Percentiles rank a stretch among this genome's conserved stretches.
Conservation (phyloP, 2,797 vertebrate genomes). For the Pogoniulus pusillus region DNA sequence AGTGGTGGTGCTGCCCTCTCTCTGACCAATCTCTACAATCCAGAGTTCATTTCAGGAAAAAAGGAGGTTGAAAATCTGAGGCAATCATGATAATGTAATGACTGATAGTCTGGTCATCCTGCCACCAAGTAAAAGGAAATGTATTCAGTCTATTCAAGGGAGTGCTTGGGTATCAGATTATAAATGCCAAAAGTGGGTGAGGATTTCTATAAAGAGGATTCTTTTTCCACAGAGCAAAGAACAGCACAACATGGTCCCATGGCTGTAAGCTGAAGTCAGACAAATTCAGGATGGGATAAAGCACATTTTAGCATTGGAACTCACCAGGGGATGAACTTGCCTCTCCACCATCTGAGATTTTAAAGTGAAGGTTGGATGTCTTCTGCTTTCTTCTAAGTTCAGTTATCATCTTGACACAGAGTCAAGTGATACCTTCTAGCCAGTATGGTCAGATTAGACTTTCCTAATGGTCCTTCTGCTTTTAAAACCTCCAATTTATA, state of each 20-base stretch:
- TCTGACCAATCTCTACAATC: background rate
- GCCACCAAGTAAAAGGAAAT: background rate
- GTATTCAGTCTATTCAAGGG: background rate
- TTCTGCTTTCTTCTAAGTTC: background rate
- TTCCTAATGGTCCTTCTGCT: background rate
- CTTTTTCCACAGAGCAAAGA: background rate
- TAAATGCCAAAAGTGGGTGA: background rate
- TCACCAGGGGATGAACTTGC: background rate
- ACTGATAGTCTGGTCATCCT: background rate
- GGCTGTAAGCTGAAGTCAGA: background rate
- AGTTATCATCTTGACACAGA: background rate
- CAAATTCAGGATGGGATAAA: background rate
- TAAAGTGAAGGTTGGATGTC: background rate
- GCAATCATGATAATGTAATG: background rate
- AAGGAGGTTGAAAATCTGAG: background rate
- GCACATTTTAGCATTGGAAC: background rate
- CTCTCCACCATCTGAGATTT: background rate
- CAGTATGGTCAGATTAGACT: background rate
- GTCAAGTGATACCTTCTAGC: background rate
- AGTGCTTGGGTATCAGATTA: background rate
- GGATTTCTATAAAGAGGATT: background rate
- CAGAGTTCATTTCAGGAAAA: background rate
- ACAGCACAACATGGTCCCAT: background rate
- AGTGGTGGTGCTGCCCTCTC: background rate
- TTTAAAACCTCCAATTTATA: background rate